These are phyloP conservation scores for Cardiocondyla obscurior DNA, from an alignment of 1,140 invertebrate species.

Conservation along the genomic window DNA sequence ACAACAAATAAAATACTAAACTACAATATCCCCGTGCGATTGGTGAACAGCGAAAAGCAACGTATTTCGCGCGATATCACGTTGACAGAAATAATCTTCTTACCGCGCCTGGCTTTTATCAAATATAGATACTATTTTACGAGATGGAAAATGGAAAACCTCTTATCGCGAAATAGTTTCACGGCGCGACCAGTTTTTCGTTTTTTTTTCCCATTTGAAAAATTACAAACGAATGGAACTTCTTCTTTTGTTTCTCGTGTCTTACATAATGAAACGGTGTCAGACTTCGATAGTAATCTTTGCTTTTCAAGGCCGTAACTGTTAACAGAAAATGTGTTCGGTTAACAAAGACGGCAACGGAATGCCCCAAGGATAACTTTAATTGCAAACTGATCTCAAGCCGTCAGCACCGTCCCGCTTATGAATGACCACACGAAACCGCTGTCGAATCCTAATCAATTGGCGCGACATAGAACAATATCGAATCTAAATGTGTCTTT, in stretches of 20 bases:
- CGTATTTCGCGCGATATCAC: background rate
- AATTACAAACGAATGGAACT: background rate
- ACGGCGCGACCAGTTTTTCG: background rate
- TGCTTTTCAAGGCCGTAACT: background rate
- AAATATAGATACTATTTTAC: background rate
- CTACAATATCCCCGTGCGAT: background rate
- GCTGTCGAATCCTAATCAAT: slow-evolving; percentile 32
- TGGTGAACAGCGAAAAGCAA: background rate
- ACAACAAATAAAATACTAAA: background rate
- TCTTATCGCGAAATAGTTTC: background rate
- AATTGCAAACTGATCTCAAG: slow-evolving; percentile 19
- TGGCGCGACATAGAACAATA: background rate
- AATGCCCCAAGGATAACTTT: slow-evolving; percentile 17
- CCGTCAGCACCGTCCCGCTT: background rate
- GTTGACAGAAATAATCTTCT: background rate
- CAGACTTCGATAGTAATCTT: background rate
- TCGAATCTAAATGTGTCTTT: background rate
- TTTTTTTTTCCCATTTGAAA: background rate
- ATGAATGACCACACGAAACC: slow-evolving; percentile 20
- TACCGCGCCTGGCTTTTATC: background rate
- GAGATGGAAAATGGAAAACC: background rate
- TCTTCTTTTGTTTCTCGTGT: background rate
- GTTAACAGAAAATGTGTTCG: slow-evolving; percentile 28
- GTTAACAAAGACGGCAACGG: slow-evolving; percentile 10
- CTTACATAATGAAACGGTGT: background rate